Base-by-base conservation (phyloP, 2,888 invertebrate species). In the Netelia fuscicornis region DNA sequence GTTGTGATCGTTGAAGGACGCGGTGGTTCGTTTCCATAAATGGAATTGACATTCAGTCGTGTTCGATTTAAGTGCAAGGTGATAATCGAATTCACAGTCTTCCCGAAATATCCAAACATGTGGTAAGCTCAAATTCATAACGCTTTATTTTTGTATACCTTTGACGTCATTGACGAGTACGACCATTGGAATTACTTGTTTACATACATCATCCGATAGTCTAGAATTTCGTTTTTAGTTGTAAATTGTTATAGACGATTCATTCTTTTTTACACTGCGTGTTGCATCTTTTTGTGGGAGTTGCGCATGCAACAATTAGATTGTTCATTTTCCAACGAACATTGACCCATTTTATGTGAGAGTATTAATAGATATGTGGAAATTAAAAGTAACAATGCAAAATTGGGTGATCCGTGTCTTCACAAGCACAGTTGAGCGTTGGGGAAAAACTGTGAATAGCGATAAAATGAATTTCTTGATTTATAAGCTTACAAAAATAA, bases 121-220 rank as follows among this genome's bases (percentile, higher is more conserved):
- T 89, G 90, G 91, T 91, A 86, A 91, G 89, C 72, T 72, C 52
- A 17, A 65, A 8, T 42, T 42, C 48, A 48, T 13, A 48, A 11
- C 13, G 48, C 11, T 48, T 25, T 11, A 25, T 10, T 64, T 64
- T 64, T 64, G n/a, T 44, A 37, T n/a, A 25, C 37, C 37, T 42
- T 76, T 65, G 71, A 70, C 52, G 17, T 56, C 30, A 78, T 62
- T 54, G 62, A 56, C 65, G 23, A 44, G 17, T 82, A 75, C 78
- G 48, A 68, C 78, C 65, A 13, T 60, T 70, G 65, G 23, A 23
- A 52, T 56, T 74, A 67, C 87, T 88, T 91, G 90, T 91, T 90
- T 91, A 91, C 90, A 90, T 90, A 90, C 89, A 90, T n/a, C 37
- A 62, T 72, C 25, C 44, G 52, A 67, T 60, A 60, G 25, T 13